Base-by-base conservation (phyloP, 2,888 invertebrate genomes). In the Ashinkailepas kermadecensis region DNA sequence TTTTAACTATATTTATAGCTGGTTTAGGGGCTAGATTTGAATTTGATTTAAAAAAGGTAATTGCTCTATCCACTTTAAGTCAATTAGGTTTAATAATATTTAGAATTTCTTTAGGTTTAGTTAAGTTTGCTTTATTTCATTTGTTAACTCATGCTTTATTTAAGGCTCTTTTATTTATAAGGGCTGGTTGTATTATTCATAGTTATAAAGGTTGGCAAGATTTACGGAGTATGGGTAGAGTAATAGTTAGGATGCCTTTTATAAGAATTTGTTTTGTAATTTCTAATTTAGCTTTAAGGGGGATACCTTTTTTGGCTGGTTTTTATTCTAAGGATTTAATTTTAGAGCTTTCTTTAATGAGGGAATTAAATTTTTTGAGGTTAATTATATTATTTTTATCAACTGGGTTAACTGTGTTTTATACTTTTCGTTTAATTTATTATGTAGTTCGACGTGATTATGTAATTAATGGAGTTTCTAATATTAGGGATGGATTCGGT, bases 51-150 rank as follows among this genome's bases (percentile, higher is more conserved):
- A 93, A 93, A 88, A 93, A 93, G 89, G 92, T 92, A 91, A 92
- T 93, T 92, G 93, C 93, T 86, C 89, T 92, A 86, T 93, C 93
- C 0, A 93, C 92, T 84, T 90, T 93, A 87, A 93, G 92, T 2
- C 93, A 93, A 86, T 89, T 93, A 86, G 92, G 92, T 0, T 89
- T 93, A 87, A 93, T 93, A 90, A 91, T 93, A 87, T 90, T 90
- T 88, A 89, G 90, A 88, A 89, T 92, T 87, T 89, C 89, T 1
- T 87, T 91, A 85, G 90, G 90, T 0, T 88, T 89, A 83, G 86
- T 86, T 84, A 87, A 89, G 83, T 89, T 93, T 86, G 89, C 91
- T 85, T 92, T 92, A 90, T 92, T 92, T 90, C 93, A 93, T 90
- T 87, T 93, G 86, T 88, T 93, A 86, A 91, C 89, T 84, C 92